Percentiles rank a stretch among this genome's conserved stretches.
Evolutionary conservation across 2,888 invertebrate species (phyloP).

Genomic region (Xylocampa areola): DNA sequence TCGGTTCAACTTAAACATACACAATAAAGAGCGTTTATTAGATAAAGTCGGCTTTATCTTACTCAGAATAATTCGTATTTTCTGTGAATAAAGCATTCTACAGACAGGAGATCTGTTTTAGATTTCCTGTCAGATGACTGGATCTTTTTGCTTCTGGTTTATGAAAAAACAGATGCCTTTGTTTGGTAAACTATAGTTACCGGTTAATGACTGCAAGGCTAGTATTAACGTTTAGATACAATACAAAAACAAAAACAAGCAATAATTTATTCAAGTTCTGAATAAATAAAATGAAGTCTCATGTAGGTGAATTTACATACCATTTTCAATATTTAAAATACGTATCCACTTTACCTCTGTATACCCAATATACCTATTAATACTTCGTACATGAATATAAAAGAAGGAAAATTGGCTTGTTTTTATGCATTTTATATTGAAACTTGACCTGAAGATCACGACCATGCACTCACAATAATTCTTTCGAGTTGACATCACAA

Average conservation of each 20-base stretch:
- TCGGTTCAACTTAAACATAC: constrained; percentile 7
- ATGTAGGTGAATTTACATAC: too few relatives aligned
- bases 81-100: constrained; percentile 20
- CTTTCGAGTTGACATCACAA: constrained; percentile 8
- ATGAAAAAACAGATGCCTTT: constrained; percentile 1
- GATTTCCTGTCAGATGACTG: constrained; percentile 1
- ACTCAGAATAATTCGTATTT: constrained; percentile 20
- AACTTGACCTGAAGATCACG: constrained; percentile 22
- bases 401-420: constrained; percentile 17
- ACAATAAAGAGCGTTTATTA: constrained; percentile 4
- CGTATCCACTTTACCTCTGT: too few relatives aligned
- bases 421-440: constrained; percentile 17
- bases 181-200: neutral
- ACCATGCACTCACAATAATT: constrained; percentile 9
- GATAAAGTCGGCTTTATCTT: constrained; percentile 19
- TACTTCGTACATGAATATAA: neutral
- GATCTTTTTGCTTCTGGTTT: constrained; percentile 3
- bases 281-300: too few relatives aligned
- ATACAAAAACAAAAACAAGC: constrained; percentile 3
- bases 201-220: neutral
- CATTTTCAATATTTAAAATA: too few relatives aligned
- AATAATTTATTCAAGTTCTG: too few relatives aligned
- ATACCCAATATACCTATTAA: too few relatives aligned
- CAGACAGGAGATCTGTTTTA: neutral
- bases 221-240: too few relatives aligned